Percentiles rank a stretch among this genome's conserved stretches.
Evolutionary conservation across 2,113 vertebrate species (phyloP).

Genomic region (Nothocercus nigrocapillus): DNA sequence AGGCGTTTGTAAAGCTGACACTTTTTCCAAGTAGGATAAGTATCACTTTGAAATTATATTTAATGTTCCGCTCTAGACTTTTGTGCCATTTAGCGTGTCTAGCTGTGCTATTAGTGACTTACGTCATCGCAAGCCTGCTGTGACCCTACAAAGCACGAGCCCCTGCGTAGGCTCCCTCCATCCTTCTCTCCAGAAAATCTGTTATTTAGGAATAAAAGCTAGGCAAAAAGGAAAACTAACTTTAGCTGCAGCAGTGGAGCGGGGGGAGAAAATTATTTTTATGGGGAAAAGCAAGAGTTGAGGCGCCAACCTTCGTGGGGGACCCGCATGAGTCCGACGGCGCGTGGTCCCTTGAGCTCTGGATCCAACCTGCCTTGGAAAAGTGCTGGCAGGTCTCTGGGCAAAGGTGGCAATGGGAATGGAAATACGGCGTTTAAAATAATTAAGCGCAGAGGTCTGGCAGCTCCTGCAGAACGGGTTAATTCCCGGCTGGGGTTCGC

Average conservation of each 20-base stretch:
- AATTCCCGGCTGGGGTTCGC: not conserved
- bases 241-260: not conserved
- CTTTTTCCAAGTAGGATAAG: not conserved
- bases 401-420: not conserved
- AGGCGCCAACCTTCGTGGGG: not conserved
- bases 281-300: not conserved
- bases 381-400: not conserved
- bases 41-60: conserved; percentile 13
- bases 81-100: not conserved
- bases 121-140: not conserved
- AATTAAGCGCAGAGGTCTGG: not conserved
- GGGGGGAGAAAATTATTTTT: not conserved
- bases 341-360: not conserved
- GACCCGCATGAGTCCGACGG: not conserved
- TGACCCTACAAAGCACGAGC: not conserved
- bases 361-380: not conserved
- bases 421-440: conserved; percentile 8
- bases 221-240: not conserved
- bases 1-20: not conserved
- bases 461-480: conserved; percentile 1
- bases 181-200: not conserved
- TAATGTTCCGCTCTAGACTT: conserved; percentile 33
- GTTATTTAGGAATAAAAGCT: not conserved
- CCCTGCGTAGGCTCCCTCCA: not conserved
- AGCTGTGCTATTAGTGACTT: conserved; percentile 16